These are phyloP conservation scores for Melanotaenia duboulayi DNA, from an alignment of 2,113 vertebrate genomes.

Conservation along the genomic window DNA sequence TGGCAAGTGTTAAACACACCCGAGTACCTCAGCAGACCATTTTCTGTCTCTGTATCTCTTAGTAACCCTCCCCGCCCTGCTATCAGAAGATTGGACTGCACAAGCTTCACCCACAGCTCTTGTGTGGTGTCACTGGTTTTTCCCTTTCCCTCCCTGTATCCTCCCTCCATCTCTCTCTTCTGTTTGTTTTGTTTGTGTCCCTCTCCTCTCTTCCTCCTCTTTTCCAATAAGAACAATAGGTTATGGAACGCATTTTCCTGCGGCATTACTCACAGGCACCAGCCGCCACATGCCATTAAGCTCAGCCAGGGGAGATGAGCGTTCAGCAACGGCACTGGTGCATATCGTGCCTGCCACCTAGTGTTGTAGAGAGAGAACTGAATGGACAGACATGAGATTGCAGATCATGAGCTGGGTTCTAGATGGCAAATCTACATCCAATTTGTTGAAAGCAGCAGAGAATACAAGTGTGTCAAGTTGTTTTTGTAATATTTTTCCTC, in stretches of 20 bases:
- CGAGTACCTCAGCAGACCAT: conserved; percentile 48
- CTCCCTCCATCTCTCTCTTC: conserved; percentile 18
- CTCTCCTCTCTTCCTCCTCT: conserved; percentile 62
- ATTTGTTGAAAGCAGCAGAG: conserved; percentile 42
- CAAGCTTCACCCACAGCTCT: conserved; percentile 42
- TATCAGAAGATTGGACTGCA: conserved; percentile 61
- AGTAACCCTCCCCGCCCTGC: conserved; percentile 46
- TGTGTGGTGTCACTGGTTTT: conserved; percentile 39
- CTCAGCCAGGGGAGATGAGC: conserved; percentile 53
- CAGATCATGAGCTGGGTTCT: conserved; percentile 41
- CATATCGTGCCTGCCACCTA: conserved; percentile 78
- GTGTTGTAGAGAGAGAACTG: conserved; percentile 48
- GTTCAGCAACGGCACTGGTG: not conserved
- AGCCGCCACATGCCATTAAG: conserved; percentile 79
- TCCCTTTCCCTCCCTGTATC: not conserved
- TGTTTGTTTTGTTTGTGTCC: conserved; percentile 71
- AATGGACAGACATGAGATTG: not conserved
- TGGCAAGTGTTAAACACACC: conserved; percentile 54
- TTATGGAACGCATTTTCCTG: conserved; percentile 79
- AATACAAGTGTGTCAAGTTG: conserved; percentile 39
- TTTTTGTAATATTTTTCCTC: not conserved
- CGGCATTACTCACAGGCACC: conserved; percentile 79
- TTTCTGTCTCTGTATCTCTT: conserved; percentile 43
- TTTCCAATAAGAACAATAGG: conserved; percentile 81
- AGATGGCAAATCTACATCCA: conserved; percentile 56